Evolutionary conservation across 2,113 vertebrate genomes (phyloP).

Genomic region (Andinoacara biseriatus): DNA sequence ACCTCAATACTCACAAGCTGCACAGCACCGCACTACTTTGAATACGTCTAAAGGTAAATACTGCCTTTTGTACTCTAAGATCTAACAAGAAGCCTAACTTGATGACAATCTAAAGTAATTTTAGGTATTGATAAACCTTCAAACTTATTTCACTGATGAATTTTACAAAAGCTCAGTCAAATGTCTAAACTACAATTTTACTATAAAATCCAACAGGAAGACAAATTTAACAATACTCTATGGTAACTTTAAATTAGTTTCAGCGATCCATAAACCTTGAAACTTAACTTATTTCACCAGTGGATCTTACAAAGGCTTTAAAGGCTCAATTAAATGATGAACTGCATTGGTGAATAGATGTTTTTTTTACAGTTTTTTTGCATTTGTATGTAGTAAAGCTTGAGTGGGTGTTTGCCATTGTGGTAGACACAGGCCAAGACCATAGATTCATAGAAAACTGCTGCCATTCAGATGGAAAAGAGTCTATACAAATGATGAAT

Average conservation of each 20-base stretch:
- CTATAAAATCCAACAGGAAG: background rate
- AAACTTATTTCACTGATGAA: background rate
- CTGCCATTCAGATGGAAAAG: background rate
- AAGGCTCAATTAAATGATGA: background rate
- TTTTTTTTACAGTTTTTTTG: background rate
- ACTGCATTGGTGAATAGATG: background rate
- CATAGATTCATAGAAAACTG: background rate
- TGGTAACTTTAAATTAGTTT: constrained; percentile 4
- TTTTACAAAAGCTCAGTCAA: background rate
- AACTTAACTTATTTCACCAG: background rate
- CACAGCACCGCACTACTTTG: background rate
- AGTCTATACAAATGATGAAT: background rate
- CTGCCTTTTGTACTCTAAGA: background rate
- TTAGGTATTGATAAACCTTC: background rate
- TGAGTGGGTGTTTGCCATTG: constrained; percentile 4
- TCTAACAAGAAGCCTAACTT: background rate
- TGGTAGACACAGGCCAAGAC: background rate
- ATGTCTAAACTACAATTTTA: background rate
- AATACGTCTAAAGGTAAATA: background rate
- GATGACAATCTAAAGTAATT: background rate
- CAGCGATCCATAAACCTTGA: background rate
- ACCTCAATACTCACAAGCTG: background rate
- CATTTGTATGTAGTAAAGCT: background rate
- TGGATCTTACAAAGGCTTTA: background rate
- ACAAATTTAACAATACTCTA: background rate